These are phyloP conservation scores for cat (Felis catus) DNA, from an alignment of 2,113 vertebrate species.

Conservation along the genomic window F.catus_Fca126_mat1.0 CM031418.1:57245501-57246000, in stretches of 20 bases:
- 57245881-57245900: not conserved
- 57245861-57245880: not conserved
- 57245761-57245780: not conserved
- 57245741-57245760: not conserved
- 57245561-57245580: not conserved
- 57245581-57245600: not conserved
- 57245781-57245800: not conserved
- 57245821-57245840: not conserved
- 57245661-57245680: not conserved
- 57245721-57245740: not conserved
- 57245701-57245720: not conserved
- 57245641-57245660: not conserved
- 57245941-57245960: not conserved
- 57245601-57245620: not conserved
- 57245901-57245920: not conserved
- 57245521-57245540: conserved; percentile 33
- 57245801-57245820: not conserved
- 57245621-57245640: not conserved
- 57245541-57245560: not conserved
- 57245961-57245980: not conserved
- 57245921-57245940: not conserved
- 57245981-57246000: not conserved
- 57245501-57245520: conserved; percentile 55
- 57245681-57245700: not conserved
- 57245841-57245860: not conserved